Percentiles rank a stretch among this genome's conserved stretches.
Evolutionary conservation across 2,797 vertebrate species (phyloP).

Genomic region (Labeo calbasu): DNA sequence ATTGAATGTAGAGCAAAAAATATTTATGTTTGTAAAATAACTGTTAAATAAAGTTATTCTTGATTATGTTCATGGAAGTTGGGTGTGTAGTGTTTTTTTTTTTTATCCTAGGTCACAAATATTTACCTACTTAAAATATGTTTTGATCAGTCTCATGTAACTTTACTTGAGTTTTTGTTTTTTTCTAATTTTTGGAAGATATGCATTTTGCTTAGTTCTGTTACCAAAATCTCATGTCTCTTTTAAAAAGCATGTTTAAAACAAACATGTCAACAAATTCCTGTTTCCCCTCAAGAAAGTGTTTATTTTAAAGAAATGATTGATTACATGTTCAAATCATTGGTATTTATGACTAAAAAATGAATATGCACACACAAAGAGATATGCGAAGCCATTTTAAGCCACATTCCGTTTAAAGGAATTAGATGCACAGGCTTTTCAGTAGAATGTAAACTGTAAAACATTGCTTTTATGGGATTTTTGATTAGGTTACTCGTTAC

Average conservation of each 20-base stretch:
- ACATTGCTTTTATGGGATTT: neutral
- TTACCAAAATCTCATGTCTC: neutral
- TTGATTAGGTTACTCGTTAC: neutral
- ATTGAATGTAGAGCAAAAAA: slow-evolving; percentile 58
- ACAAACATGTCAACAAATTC: neutral
- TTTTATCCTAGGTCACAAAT: neutral
- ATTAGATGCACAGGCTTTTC: neutral
- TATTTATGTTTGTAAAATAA: slow-evolving; percentile 69
- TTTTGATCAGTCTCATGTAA: neutral
- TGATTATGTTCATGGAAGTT: slow-evolving; percentile 19
- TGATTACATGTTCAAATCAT: neutral
- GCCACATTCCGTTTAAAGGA: too few relatives aligned
- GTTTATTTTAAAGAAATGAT: neutral
- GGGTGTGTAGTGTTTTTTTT: neutral
- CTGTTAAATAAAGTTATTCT: slow-evolving; percentile 69
- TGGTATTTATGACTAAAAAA: neutral
- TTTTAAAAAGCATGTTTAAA: slow-evolving; percentile 8
- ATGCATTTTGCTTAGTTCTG: neutral
- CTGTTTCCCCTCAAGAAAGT: neutral
- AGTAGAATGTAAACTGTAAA: neutral
- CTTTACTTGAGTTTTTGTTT: neutral
- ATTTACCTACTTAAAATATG: neutral
- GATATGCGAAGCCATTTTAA: too few relatives aligned
- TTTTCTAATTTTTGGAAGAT: neutral
- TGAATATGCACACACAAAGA: too few relatives aligned